Conservation (phyloP, 2,797 vertebrate genomes). For the Malurus leucopterus region DNA sequence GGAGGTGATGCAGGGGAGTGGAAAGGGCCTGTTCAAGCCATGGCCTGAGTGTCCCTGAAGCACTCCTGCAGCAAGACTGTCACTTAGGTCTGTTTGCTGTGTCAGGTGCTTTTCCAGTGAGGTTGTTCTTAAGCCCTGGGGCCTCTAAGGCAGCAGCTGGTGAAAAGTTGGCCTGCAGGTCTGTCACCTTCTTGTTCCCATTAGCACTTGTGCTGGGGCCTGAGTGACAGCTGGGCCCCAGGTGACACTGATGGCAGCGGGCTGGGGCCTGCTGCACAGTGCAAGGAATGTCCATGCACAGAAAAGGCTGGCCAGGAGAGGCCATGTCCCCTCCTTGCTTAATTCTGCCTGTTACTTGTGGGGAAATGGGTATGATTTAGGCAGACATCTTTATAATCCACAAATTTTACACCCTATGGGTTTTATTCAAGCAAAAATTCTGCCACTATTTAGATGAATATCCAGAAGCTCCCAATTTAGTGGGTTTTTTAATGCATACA, state of each 20-base stretch:
- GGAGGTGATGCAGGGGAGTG: background rate
- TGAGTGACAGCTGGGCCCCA: background rate
- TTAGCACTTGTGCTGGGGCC: background rate
- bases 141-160: background rate
- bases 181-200: background rate
- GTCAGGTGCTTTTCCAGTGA: background rate
- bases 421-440: background rate
- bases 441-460: background rate
- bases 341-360: background rate
- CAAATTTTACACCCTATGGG: background rate
- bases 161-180: background rate
- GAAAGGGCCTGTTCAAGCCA: background rate
- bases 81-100: background rate
- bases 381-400: background rate
- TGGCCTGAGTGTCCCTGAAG: background rate
- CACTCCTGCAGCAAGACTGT: background rate
- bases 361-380: background rate
- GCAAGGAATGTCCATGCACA: background rate
- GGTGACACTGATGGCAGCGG: background rate
- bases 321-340: background rate
- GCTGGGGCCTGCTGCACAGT: background rate
- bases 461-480: background rate
- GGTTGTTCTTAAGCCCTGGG: background rate
- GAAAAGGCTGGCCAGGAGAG: background rate
- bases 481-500: fast-evolving